Conservation (phyloP, 2,113 vertebrate species). For the Nesogale talazaci region DNA sequence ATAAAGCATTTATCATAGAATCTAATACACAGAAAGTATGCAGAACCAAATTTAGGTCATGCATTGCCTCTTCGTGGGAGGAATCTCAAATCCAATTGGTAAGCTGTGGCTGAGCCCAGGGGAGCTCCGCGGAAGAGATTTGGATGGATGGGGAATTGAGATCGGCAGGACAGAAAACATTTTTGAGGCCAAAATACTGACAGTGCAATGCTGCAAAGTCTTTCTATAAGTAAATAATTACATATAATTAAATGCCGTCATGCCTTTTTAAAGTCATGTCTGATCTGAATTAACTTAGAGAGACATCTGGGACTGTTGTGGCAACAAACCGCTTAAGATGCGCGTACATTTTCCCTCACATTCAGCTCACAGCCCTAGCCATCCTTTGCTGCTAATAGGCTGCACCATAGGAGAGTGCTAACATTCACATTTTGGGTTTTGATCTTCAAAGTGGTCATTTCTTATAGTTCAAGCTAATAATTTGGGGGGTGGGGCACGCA, state of each 20-base stretch:
- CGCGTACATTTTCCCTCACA: neutral
- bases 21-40: neutral
- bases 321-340: neutral
- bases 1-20: neutral
- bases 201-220: neutral
- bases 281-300: conserved; percentile 3
- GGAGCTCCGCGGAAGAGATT: neutral
- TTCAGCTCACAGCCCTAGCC: neutral
- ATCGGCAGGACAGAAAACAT: neutral
- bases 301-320: neutral
- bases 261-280: neutral
- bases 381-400: neutral
- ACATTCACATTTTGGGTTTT: neutral
- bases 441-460: neutral
- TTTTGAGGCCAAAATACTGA: neutral
- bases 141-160: neutral
- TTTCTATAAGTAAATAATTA: conserved; percentile 29
- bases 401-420: neutral
- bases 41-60: neutral
- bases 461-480: neutral
- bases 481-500: neutral
- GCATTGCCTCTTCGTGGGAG: neutral
- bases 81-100: neutral
- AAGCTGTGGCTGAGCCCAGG: neutral
- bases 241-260: neutral